Evolutionary conservation across 1,140 invertebrate species (phyloP).

Genomic region (Proales similis): DNA sequence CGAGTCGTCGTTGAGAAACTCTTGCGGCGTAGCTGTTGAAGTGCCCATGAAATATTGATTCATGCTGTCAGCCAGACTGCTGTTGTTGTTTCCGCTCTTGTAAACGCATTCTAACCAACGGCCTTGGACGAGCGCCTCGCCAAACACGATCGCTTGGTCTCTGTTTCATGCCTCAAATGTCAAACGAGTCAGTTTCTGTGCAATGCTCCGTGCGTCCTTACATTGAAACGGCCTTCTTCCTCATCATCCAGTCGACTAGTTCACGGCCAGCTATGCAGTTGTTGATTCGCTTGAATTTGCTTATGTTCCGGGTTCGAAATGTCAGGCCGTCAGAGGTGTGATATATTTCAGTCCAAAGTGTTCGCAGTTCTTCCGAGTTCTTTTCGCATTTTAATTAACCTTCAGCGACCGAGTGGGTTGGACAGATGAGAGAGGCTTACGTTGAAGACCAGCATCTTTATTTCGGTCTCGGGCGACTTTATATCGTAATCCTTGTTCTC

Average conservation of each 20-base stretch:
- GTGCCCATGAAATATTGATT: constrained; percentile 21
- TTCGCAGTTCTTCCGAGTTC: constrained; percentile 66
- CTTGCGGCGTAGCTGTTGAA: constrained; percentile 57
- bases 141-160: constrained; percentile 68
- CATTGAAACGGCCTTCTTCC: constrained; percentile 62
- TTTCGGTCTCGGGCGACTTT: constrained; percentile 16
- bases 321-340: constrained; percentile 59
- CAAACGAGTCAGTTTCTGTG: background rate
- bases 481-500: constrained; percentile 24
- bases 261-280: constrained; percentile 65
- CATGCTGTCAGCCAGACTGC: too few relatives aligned
- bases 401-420: background rate
- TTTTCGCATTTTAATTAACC: constrained; percentile 54
- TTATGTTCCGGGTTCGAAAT: constrained; percentile 59
- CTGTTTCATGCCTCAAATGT: constrained; percentile 49
- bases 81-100: background rate
- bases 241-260: constrained; percentile 69
- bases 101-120: constrained; percentile 63
- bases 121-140: constrained; percentile 70
- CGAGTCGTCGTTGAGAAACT: constrained; percentile 58
- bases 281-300: constrained; percentile 62
- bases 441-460: constrained; percentile 29
- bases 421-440: constrained; percentile 10
- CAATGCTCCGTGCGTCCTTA: constrained; percentile 42
- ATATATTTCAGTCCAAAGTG: constrained; percentile 66